These are phyloP conservation scores for Ips nitidus DNA, from an alignment of 1,140 invertebrate species.

Conservation along the genomic window DNA sequence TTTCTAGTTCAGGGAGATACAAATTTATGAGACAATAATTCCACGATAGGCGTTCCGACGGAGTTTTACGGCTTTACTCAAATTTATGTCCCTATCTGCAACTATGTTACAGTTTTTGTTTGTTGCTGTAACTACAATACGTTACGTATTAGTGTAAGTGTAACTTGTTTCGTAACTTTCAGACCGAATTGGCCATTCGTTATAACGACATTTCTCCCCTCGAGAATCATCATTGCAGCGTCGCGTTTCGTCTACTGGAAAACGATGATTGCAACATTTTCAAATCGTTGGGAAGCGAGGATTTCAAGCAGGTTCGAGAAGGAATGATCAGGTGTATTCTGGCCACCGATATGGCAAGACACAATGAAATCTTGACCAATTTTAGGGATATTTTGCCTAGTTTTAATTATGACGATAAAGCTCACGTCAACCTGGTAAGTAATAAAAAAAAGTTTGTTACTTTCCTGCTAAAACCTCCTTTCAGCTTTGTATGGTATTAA, in stretches of 20 bases:
- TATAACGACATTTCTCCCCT: conserved; percentile 89
- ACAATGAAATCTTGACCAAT: conserved; percentile 81
- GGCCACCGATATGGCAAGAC: conserved; percentile 85
- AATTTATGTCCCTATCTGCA: background rate
- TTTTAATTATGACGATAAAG: conserved; percentile 75
- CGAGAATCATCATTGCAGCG: conserved; percentile 88
- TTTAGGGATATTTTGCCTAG: conserved; percentile 70
- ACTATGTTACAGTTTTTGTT: conserved; percentile 1
- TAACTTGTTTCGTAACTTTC: conserved; percentile 5
- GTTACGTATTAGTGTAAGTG: background rate
- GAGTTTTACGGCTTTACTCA: conserved; percentile 1
- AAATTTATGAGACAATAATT: conserved; percentile 20
- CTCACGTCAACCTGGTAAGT: conserved; percentile 78
- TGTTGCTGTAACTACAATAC: background rate
- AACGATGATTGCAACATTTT: conserved; percentile 78
- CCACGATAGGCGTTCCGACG: background rate
- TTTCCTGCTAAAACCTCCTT: conserved; percentile 27
- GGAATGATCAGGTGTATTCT: conserved; percentile 84
- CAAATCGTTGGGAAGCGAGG: conserved; percentile 64
- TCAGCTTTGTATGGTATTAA: conserved; percentile 81
- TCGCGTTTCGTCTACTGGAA: conserved; percentile 80
- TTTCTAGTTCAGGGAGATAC: conserved; percentile 1
- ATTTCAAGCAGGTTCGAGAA: conserved; percentile 67
- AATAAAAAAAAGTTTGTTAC: background rate
- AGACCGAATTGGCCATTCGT: conserved; percentile 78